Percentiles rank a stretch among this genome's conserved stretches.
These are phyloP conservation scores for Datnioides undecimradiatus DNA, from an alignment of 2,113 vertebrate species.

Conservation along the genomic window DNA sequence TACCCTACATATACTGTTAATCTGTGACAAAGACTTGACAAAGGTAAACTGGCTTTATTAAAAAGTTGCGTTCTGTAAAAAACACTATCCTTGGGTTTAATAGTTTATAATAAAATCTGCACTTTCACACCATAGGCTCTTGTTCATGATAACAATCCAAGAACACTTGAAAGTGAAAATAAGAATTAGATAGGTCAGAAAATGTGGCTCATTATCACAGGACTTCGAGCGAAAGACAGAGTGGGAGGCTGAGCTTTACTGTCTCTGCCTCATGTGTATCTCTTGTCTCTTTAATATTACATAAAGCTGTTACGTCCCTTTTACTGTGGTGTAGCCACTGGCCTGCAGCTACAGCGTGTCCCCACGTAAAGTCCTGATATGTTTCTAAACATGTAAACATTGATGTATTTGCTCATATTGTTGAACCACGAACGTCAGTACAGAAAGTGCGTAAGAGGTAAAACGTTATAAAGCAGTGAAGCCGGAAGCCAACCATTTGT, in stretches of 20 bases:
- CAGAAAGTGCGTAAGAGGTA: conserved; percentile 28
- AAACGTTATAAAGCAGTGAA: conserved; percentile 37
- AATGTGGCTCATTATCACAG: conserved; percentile 18
- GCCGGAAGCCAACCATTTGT: conserved; percentile 52
- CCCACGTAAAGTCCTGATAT: conserved; percentile 52
- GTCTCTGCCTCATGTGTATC: conserved; percentile 37
- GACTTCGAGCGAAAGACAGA: conserved; percentile 22
- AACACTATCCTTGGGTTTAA: not conserved
- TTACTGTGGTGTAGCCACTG: conserved; percentile 37
- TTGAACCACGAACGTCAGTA: conserved; percentile 17
- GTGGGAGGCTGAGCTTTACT: conserved; percentile 30
- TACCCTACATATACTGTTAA: conserved; percentile 3
- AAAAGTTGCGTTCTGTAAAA: not conserved
- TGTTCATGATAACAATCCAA: not conserved
- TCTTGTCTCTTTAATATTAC: conserved; percentile 47
- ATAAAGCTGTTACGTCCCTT: conserved; percentile 67
- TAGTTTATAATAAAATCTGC: not conserved
- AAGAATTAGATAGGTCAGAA: not conserved
- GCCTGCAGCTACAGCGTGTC: conserved; percentile 58
- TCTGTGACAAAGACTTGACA: conserved; percentile 21
- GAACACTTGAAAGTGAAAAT: not conserved
- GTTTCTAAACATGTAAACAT: conserved; percentile 58
- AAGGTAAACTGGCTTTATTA: not conserved
- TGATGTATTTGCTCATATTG: conserved; percentile 49
- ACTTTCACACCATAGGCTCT: not conserved